Conservation (phyloP, 2,113 vertebrate genomes). For the Tyrannus savana region DNA sequence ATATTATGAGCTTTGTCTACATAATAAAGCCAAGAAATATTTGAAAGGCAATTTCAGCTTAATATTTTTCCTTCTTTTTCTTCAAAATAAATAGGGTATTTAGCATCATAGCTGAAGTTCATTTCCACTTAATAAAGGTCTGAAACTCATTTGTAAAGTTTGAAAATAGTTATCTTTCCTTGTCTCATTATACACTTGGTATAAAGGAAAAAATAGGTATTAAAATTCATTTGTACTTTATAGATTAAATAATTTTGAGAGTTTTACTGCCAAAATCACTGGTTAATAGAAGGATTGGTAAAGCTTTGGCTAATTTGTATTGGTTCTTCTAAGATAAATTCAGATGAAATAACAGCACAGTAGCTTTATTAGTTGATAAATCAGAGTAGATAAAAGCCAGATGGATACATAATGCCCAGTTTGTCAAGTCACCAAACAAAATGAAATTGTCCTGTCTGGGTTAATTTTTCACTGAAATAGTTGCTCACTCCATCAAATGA, state of each 20-base stretch:
- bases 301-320: background rate
- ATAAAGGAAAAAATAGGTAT: background rate
- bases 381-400: accelerated
- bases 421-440: background rate
- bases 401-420: background rate
- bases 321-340: background rate
- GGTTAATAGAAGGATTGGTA: background rate
- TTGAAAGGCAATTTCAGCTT: background rate
- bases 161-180: background rate
- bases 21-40: background rate
- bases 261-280: background rate
- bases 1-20: background rate
- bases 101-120: background rate
- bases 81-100: background rate
- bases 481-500: background rate
- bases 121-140: background rate
- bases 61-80: background rate
- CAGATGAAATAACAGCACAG: background rate
- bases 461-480: background rate
- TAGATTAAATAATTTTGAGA: background rate
- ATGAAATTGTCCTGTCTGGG: background rate
- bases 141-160: background rate
- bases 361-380: background rate
- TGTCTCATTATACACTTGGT: background rate
- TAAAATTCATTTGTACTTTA: background rate